Percentiles rank a stretch among this genome's conserved stretches.
Evolutionary conservation across 2,113 vertebrate species (phyloP).

Genomic region (Lanius collurio): DNA sequence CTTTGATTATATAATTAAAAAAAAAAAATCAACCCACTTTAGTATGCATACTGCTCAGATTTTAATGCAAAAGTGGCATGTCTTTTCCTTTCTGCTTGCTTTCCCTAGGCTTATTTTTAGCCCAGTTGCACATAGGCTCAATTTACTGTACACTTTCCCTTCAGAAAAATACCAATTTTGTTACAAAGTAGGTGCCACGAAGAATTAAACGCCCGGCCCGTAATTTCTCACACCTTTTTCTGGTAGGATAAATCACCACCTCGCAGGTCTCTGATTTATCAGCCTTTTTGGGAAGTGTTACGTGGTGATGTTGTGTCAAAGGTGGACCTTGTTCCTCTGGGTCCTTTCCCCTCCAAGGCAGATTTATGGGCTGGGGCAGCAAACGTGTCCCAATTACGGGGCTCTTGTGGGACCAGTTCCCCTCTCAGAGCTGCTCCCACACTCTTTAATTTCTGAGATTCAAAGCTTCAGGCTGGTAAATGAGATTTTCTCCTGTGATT

Average conservation of each 20-base stretch:
- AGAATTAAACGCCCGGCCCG: background rate
- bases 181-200: conserved; percentile 20
- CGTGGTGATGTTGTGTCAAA: conserved; percentile 1
- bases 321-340: conserved; percentile 27
- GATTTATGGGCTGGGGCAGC: background rate
- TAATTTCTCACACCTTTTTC: conserved; percentile 23
- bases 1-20: background rate
- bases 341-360: background rate
- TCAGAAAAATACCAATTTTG: background rate
- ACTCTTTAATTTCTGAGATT: background rate
- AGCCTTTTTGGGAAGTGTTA: background rate
- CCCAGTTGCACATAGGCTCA: background rate
- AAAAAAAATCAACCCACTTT: background rate
- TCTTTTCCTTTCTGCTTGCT: conserved; percentile 1
- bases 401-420: background rate
- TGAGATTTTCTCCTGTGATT: background rate
- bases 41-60: background rate
- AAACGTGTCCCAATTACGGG: background rate
- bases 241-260: conserved; percentile 31
- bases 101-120: conserved; percentile 1
- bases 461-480: background rate
- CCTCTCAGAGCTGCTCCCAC: background rate
- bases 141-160: background rate
- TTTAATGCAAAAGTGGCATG: background rate
- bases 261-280: conserved; percentile 15